Evolutionary conservation across 2,113 vertebrate genomes (phyloP).

Genomic region (Anolis sagrei): DNA sequence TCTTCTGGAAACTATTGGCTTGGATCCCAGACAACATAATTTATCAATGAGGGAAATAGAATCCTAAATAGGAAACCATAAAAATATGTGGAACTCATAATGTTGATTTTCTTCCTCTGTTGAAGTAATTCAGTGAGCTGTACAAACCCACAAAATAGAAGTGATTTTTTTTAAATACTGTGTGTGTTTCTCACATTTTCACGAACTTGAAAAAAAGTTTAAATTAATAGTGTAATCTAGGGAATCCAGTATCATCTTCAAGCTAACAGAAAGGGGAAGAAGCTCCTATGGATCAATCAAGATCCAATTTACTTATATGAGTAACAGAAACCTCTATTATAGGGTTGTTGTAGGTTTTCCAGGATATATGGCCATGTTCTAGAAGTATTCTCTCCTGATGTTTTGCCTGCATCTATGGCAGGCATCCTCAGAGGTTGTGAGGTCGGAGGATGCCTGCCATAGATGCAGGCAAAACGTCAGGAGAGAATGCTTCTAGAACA

Average conservation of each 20-base stretch:
- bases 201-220: conserved; percentile 22
- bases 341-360: no score
- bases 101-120: neutral
- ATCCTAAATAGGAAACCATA: conserved; percentile 8
- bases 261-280: neutral
- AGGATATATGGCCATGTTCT: no score
- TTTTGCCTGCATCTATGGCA: no score
- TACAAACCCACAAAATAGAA: neutral
- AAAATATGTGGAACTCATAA: conserved; percentile 8
- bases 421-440: no score
- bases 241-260: neutral
- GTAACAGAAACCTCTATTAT: neutral
- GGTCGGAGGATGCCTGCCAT: no score
- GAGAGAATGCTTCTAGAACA: no score
- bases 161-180: conserved; percentile 18
- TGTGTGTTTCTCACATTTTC: neutral
- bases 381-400: no score
- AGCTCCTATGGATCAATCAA: neutral
- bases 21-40: conserved; percentile 50
- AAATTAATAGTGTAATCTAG: neutral
- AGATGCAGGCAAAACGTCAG: no score
- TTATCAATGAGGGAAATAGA: conserved; percentile 37
- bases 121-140: conserved; percentile 25
- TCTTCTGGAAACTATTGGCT: conserved; percentile 57
- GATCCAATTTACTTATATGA: neutral